Base-by-base conservation (phyloP, 2,888 invertebrate species). In the Globia sparganii region DNA sequence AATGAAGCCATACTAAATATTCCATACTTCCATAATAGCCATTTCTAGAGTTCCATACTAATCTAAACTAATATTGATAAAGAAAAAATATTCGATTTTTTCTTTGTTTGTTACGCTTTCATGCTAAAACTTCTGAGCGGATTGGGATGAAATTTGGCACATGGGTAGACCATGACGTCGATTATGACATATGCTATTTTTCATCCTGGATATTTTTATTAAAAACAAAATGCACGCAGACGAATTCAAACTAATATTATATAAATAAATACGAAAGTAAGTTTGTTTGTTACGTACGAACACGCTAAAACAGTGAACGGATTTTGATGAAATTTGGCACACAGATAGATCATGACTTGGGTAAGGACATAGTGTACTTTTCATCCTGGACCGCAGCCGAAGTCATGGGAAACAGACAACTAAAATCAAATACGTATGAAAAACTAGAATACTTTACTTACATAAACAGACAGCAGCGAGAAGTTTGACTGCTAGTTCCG, bases 401-500 rank as follows among this genome's bases (percentile, higher is more conserved):
- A 34, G 31, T 61, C 31, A 25, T 25, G 11, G 31, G 11, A 4
- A 61, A 2, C 18, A 21, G 31, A 2, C 18, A 21, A 21, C 1
- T 59, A 18, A 3, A 21, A 13, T 28, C 1, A 66, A 43, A 43
- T 66, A 43, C 2, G 8, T 66, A 21, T 31, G 21, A 9, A 15
- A 28, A 31, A 31, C 15, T 68, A 49, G 34, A 68, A 67, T 18
- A n/a, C 18, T 34, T 31, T 34, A 68, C 68, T 98, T 97, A 99
- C 98, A 98, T 85, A 99, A 97, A 91, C 98, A 98, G 53, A 97
- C 97, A 64, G 98, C 98, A 11, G 99, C 99, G 75, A 99, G 94
- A 6, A 99, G 95, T 90, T 98, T 97, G 0, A 98, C 98, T 0
- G 98, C 98, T 85, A 97, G 95, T 82, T 98, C 97, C 0, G 99